These are phyloP conservation scores for Gadus macrocephalus DNA, from an alignment of 2,113 vertebrate species.

Conservation along the genomic window DNA sequence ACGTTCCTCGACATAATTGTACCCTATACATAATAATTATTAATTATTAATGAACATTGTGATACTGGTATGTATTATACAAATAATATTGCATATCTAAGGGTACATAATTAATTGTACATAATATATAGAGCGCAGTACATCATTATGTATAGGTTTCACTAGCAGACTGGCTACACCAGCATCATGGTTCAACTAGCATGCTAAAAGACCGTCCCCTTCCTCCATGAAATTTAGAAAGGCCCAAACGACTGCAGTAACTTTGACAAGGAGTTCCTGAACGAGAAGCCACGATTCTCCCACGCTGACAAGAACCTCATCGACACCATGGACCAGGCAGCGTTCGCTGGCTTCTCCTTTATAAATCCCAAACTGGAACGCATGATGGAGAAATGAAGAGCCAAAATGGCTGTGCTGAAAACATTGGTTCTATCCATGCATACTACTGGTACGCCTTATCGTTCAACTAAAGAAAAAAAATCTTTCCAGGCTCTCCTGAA, in stretches of 20 bases:
- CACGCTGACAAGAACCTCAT: slow-evolving; percentile 91
- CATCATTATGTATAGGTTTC: too few species aligned
- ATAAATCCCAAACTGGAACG: slow-evolving; percentile 85
- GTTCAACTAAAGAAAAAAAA: too few species aligned
- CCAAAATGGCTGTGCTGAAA: neutral
- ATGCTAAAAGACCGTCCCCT: neutral
- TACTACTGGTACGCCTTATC: neutral
- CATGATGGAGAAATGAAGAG: slow-evolving; percentile 75
- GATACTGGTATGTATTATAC: neutral
- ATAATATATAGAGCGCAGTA: too few species aligned
- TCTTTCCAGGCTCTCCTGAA: too few species aligned
- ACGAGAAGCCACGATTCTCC: slow-evolving; percentile 88
- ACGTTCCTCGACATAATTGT: slow-evolving; percentile 31
- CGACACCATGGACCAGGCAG: slow-evolving; percentile 91
- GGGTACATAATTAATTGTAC: too few species aligned
- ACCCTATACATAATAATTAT: neutral
- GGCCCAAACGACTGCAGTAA: slow-evolving; percentile 88
- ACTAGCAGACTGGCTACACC: too few species aligned
- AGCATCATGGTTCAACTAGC: too few species aligned
- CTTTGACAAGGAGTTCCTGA: slow-evolving; percentile 96
- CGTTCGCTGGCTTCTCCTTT: slow-evolving; percentile 91
- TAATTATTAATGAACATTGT: neutral
- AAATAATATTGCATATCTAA: neutral
- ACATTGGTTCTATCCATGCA: neutral
- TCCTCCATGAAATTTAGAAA: slow-evolving; percentile 73